Conservation (phyloP, 2,797 vertebrate species). For the Hybognathus amarus region DNA sequence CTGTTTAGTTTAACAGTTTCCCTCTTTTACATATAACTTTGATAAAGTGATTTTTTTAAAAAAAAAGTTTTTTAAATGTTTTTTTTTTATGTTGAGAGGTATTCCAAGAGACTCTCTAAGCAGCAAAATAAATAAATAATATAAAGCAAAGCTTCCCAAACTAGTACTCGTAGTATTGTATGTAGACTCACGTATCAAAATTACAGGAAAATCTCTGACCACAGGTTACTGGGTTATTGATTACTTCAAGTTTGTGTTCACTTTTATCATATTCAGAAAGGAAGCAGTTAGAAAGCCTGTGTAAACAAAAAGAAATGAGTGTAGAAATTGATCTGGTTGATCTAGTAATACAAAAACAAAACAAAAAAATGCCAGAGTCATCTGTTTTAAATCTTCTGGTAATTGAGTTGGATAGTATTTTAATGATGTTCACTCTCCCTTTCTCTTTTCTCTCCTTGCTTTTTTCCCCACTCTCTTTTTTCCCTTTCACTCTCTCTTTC, state of each 20-base stretch:
- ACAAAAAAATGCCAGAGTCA: slow-evolving; percentile 59
- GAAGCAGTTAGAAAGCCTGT: slow-evolving; percentile 22
- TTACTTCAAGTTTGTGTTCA: slow-evolving; percentile 21
- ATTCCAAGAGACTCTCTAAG: background rate
- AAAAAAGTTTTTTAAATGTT: background rate
- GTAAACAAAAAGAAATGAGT: slow-evolving; percentile 11
- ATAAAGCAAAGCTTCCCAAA: background rate
- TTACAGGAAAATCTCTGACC: background rate
- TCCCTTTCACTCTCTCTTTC: slow-evolving; percentile 37
- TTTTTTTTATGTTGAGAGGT: background rate
- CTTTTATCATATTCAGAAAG: slow-evolving; percentile 14
- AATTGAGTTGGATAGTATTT: slow-evolving; percentile 62
- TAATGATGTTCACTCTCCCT: slow-evolving; percentile 59
- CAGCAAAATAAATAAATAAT: background rate
- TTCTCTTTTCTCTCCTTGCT: slow-evolving; percentile 30
- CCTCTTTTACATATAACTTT: background rate
- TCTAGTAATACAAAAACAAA: slow-evolving; percentile 48
- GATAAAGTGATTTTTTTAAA: background rate
- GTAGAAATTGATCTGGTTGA: slow-evolving; percentile 39
- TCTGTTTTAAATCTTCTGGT: slow-evolving; percentile 64
- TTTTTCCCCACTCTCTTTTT: too few species aligned
- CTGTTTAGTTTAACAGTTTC: slow-evolving; percentile 21
- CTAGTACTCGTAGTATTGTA: background rate
- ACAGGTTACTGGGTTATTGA: slow-evolving; percentile 3
- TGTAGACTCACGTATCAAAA: background rate